These are phyloP conservation scores for Pocillopora meandrina DNA, from an alignment of 92 coral and sea anemone species.

Conservation along the genomic window DNA sequence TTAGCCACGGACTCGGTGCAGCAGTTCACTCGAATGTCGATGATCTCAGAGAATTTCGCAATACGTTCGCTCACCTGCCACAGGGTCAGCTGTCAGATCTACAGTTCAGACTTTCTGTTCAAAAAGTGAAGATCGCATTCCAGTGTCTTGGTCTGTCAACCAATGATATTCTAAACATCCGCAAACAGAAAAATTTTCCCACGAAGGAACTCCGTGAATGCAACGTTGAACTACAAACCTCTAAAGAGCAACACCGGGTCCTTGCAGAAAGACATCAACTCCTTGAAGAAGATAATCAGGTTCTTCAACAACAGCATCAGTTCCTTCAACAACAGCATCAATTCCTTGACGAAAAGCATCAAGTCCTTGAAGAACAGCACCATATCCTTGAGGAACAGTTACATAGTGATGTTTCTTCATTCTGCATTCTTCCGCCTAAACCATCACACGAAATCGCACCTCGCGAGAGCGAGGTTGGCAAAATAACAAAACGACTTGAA, in stretches of 20 bases:
- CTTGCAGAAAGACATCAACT: too few species aligned
- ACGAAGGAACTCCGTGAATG: background rate
- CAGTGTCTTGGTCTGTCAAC: background rate
- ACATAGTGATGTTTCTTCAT: background rate
- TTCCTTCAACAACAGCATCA: too few species aligned
- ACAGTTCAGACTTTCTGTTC: background rate
- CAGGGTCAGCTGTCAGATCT: background rate
- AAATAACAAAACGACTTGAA: background rate
- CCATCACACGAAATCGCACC: background rate
- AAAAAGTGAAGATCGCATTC: background rate
- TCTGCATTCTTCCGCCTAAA: constrained; percentile 3
- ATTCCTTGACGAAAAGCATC: too few species aligned
- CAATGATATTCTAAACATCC: background rate
- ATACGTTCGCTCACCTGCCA: background rate
- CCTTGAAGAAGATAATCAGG: too few species aligned
- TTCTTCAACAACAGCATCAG: too few species aligned
- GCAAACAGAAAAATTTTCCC: background rate
- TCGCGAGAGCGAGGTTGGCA: background rate
- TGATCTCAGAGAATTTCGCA: background rate
- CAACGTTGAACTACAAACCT: background rate
- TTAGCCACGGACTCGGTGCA: background rate
- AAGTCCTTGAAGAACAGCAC: background rate
- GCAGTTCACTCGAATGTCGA: background rate
- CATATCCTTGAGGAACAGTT: background rate
- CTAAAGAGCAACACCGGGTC: too few species aligned